phyloP scores from a whole-genome alignment of 2,888 invertebrate genomes.

The Prosapia bicincta region DNA sequence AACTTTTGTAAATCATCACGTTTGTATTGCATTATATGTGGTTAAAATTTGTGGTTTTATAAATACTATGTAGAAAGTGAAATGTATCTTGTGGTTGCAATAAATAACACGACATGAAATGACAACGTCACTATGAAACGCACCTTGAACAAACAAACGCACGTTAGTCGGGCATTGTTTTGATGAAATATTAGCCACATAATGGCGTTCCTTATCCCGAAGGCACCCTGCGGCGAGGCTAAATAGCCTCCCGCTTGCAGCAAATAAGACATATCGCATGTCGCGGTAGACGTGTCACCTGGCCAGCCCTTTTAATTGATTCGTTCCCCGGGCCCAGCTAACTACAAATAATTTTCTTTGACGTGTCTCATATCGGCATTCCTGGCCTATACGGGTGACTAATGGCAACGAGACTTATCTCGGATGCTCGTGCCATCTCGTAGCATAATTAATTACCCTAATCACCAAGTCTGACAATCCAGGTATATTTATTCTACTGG shows the following conservation, averaged over 20 bases:
- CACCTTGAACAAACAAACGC: background rate
- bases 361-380: background rate
- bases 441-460: background rate
- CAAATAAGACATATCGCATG: background rate
- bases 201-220: background rate
- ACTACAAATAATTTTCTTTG: slow-evolving; percentile 2
- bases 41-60: too few species aligned
- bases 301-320: background rate
- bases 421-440: background rate
- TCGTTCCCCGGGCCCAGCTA: background rate
- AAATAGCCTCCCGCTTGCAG: background rate
- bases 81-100: too few species aligned
- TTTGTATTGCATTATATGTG: too few species aligned
- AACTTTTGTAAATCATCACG: too few species aligned
- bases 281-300: background rate
- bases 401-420: background rate
- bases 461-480: background rate
- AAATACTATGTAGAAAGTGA: too few species aligned
- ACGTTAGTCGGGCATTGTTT: background rate
- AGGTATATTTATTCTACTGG: background rate
- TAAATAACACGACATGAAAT: too few species aligned
- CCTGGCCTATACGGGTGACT: background rate
- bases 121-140: background rate
- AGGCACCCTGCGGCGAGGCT: background rate
- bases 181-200: background rate